A percentile compares a stretch with the other conserved stretches of the same genome.
phyloP scores from a whole-genome alignment of 2,113 vertebrate genomes.

The Lipophrys pholis region DNA sequence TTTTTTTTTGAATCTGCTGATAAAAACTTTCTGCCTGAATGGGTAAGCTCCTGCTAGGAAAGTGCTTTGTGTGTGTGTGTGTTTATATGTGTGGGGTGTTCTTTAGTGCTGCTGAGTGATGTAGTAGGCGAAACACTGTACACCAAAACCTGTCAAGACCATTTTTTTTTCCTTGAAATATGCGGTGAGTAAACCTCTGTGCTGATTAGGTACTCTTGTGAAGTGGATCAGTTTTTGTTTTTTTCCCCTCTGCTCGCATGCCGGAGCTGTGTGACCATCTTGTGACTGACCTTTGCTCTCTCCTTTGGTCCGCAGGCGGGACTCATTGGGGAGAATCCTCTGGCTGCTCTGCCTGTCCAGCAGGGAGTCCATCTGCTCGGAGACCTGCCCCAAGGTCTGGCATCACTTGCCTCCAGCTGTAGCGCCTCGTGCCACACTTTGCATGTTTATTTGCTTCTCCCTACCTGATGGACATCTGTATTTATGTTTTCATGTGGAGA shows the following conservation, averaged over 20 bases:
- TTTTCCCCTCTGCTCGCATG: not conserved
- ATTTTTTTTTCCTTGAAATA: too few relatives aligned
- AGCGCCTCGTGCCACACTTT: conserved; percentile 23
- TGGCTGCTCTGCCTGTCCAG: conserved; percentile 83
- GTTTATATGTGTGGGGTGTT: conserved; percentile 23
- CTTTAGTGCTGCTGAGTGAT: conserved; percentile 56
- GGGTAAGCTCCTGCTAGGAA: conserved; percentile 39
- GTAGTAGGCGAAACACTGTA: conserved; percentile 38
- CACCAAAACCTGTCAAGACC: conserved; percentile 13
- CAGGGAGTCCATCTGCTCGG: conserved; percentile 82
- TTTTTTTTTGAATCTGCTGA: conserved; percentile 31
- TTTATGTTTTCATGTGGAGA: too few relatives aligned
- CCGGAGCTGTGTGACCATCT: conserved; percentile 30
- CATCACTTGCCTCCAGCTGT: conserved; percentile 32
- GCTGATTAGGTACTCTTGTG: conserved; percentile 17
- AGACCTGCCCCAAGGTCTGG: conserved; percentile 83
- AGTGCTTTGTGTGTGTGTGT: conserved; percentile 24
- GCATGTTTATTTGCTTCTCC: conserved; percentile 12
- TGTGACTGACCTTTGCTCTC: conserved; percentile 45
- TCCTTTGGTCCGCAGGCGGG: conserved; percentile 84
- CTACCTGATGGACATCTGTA: conserved; percentile 46
- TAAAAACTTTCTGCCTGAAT: conserved; percentile 8
- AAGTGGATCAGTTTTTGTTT: not conserved
- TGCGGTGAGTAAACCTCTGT: conserved; percentile 45
- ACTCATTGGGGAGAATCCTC: conserved; percentile 89